Base-by-base conservation (phyloP, 1,140 invertebrate genomes). In the Oscheius sp. region DNA sequence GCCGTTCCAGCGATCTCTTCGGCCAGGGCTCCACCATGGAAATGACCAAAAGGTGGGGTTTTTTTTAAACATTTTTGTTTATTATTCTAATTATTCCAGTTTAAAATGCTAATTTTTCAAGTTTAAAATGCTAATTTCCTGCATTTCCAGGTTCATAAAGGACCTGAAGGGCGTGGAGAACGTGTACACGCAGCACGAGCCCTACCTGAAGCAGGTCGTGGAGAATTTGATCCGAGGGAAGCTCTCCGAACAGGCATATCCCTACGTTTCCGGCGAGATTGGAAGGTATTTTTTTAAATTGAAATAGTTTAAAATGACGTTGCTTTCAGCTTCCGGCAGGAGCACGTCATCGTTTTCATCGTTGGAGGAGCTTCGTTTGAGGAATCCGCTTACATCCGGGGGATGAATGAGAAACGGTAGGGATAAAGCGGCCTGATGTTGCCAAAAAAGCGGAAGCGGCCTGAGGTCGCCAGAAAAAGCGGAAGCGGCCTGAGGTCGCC, bases 301-400 rank as follows among this genome's bases (percentile, higher is more conserved):
- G 52, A 20, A 28, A 18, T 67, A 18, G 26, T 15, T 67, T 58
- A 20, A 7, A 58, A 55, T 32, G 10, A 32, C 36, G 34, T 26
- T n/a, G 58, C 3, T 63, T 77, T 75, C 68, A 78, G 74, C 34
- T 67, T 55, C 78, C 85, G 76, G 62, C 79, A 90, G 89, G 81
- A 93, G 83, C 93, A 97, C 84, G 89, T 98, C 2, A 91, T 99
- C 58, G 90, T 97, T 7, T 98, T 98, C 82, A 91, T 97, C 23
- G 89, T 98, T 75, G 96, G 96, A 26, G 96, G 96, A n/a, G 88
- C 91, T 23, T 99, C 96, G 0, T 98, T 95, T 82, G 96, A 97
- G 85, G 96, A 99, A 87, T 91, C 94, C 1, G 84, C 93, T 2
- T 89, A 90, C 55, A 91, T 97, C 4, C 90, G 97, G 85, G 89